Conservation (phyloP, 2,797 vertebrate genomes). For the Peromyscus nudipes region DNA sequence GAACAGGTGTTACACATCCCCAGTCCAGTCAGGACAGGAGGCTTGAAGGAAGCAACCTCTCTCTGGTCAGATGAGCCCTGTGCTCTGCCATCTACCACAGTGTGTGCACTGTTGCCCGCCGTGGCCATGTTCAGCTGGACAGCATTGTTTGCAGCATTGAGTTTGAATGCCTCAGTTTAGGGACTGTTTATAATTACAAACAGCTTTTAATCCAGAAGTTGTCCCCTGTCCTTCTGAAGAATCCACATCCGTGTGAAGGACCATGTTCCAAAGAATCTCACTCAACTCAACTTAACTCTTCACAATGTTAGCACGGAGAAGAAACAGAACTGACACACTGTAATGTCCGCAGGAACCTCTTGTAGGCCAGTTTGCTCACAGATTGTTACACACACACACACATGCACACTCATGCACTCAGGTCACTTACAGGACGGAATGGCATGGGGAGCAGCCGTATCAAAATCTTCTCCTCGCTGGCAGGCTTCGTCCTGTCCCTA, state of each 20-base stretch:
- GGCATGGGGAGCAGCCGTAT: background rate
- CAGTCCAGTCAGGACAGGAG: background rate
- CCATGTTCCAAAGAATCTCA: background rate
- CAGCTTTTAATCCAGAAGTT: background rate
- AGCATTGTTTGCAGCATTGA: background rate
- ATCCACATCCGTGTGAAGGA: background rate
- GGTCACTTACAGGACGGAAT: background rate
- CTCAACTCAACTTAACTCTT: background rate
- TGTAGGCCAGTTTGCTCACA: background rate
- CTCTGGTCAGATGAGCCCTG: background rate
- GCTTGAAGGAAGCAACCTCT: background rate
- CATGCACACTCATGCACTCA: background rate
- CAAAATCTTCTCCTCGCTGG: background rate
- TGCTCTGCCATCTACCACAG: background rate
- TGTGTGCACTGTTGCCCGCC: fast-evolving
- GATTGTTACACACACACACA: background rate
- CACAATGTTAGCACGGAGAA: background rate
- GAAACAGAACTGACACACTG: background rate
- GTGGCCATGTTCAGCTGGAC: background rate
- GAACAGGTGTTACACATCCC: background rate
- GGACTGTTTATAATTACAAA: background rate
- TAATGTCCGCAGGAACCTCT: background rate
- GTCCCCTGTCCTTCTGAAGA: background rate
- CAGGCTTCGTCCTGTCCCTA: background rate
- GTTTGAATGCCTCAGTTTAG: background rate